phyloP scores from a whole-genome alignment of 2,888 invertebrate species.

The Nomada fucata region DNA sequence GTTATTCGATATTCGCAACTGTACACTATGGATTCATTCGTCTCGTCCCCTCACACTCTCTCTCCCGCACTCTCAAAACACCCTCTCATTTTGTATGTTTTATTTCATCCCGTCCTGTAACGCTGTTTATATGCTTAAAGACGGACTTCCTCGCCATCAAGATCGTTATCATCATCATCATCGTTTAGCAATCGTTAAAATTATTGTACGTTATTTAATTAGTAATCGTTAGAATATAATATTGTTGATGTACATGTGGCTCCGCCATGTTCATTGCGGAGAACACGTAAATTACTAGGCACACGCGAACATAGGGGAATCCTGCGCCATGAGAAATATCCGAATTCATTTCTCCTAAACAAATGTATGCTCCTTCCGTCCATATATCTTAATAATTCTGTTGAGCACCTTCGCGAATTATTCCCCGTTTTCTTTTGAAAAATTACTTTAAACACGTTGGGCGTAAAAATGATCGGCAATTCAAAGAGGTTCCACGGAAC shows the following conservation, averaged over 20 bases:
- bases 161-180: constrained; percentile 6
- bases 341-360: not conserved
- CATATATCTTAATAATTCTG: not conserved
- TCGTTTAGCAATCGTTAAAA: constrained; percentile 77
- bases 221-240: constrained; percentile 82
- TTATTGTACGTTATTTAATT: constrained; percentile 81
- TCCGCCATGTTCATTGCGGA: constrained; percentile 56
- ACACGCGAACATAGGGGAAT: constrained; percentile 27
- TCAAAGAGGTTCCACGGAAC: not conserved
- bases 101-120: constrained; percentile 57
- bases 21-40: constrained; percentile 24
- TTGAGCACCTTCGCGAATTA: too few relatives aligned
- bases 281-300: constrained; percentile 47
- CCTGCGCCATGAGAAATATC: constrained; percentile 3
- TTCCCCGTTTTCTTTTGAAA: not conserved
- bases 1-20: constrained; percentile 34
- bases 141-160: constrained; percentile 50
- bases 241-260: constrained; percentile 78
- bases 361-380: not conserved
- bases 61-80: constrained; percentile 19
- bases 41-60: constrained; percentile 32
- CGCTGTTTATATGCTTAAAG: constrained; percentile 71
- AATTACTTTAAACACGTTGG: not conserved
- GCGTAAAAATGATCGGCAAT: not conserved
- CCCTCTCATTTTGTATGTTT: constrained; percentile 28